Evolutionary conservation across 2,113 vertebrate genomes (phyloP), one percentile per base, ranked within the genome.

Genomic region (Carassius carassius): DNA sequence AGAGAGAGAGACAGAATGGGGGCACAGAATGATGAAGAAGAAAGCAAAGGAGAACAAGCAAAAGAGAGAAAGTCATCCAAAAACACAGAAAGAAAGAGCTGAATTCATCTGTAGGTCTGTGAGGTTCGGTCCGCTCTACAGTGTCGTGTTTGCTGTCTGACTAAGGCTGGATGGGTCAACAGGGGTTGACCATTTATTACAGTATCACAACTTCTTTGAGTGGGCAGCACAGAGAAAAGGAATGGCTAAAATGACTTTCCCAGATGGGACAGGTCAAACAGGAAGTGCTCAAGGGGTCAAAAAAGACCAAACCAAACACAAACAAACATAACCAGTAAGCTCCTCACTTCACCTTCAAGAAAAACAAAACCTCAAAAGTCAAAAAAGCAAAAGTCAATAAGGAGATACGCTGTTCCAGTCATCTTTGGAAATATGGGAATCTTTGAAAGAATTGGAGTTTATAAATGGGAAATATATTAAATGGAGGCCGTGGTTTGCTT

Each of bases 201-300:
- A 95, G 96, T 92, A 97, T 93, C 95, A 96, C 96, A 96, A 97
- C 93, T 97, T 96, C 97, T 97, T 97, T 96, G 96, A 96, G 93
- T 93, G 94, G 94, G 92, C 92, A 94, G 89, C 92, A 91, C 92
- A 76, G 86, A 95, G 95, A 96, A 95, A 29, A 92, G 94, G 87
- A 93, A 88, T 87, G 74, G 76, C 90, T 92, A 91, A 95, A 97
- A 98, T 69, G 92, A 96, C 95, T 98, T 98, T 94, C 94, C 95
- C 98, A 99, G 96, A 98, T 99, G 97, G 95, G 91, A 82, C 83
- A 90, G 93, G 90, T 94, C 96, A 96, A 94, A 87, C 95, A 96
- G 97, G 96, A 98, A 97, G 95, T 96, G 94, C 94, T 95, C 93
- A 93, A 90, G 85, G 37, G 90, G 94, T 94, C 92, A 92, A 91